Evolutionary conservation across 2,797 vertebrate genomes (phyloP).

Genomic region (Enteromius anoplus): DNA sequence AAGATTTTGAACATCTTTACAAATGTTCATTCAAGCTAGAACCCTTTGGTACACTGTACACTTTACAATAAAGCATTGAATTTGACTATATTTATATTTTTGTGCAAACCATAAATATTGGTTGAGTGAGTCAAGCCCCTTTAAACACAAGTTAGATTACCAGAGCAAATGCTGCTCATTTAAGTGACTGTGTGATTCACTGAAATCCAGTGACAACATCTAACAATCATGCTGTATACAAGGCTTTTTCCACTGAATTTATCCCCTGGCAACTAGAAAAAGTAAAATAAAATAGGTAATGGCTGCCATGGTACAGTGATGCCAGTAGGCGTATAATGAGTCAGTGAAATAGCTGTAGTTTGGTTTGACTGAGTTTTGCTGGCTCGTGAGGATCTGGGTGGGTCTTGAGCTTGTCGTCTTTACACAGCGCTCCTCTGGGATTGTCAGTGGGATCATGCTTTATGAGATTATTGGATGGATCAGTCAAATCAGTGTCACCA

Average conservation of each 20-base stretch:
- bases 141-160: slow-evolving; percentile 13
- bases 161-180: neutral
- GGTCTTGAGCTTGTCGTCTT: slow-evolving; percentile 54
- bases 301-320: neutral
- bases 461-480: slow-evolving; percentile 53
- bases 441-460: slow-evolving; percentile 31
- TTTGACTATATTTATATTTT: neutral
- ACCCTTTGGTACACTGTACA: neutral
- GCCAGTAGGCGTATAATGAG: neutral
- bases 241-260: slow-evolving; percentile 15
- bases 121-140: slow-evolving; percentile 10
- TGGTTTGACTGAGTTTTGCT: neutral
- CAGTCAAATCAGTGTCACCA: slow-evolving; percentile 40
- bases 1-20: neutral
- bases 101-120: slow-evolving; percentile 7
- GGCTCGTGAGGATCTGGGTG: slow-evolving; percentile 29
- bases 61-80: neutral
- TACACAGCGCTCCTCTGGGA: slow-evolving; percentile 43
- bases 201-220: neutral
- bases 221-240: neutral
- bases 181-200: neutral
- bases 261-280: neutral
- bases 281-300: slow-evolving; percentile 14
- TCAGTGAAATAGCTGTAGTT: neutral
- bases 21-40: neutral